Evolutionary conservation across 2,888 invertebrate species (phyloP).

Genomic region (Pyrrhosoma nymphula): DNA sequence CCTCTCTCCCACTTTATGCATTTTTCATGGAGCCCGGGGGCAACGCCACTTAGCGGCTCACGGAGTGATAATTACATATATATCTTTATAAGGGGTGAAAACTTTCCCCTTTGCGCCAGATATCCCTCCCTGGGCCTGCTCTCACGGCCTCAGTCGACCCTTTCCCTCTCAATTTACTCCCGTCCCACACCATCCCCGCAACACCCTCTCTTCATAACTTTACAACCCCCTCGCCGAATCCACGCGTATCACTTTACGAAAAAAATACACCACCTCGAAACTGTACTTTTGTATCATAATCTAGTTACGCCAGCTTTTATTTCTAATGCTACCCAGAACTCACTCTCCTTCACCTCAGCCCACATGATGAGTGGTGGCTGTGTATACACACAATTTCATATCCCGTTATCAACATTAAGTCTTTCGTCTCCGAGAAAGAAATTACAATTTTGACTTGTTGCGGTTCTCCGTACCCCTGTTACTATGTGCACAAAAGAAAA

Average conservation of each 20-base stretch:
- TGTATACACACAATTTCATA: background rate
- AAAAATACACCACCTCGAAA: background rate
- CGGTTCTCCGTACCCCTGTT: too few species aligned
- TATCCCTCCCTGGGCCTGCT: constrained; percentile 23
- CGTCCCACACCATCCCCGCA: background rate
- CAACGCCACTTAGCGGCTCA: constrained; percentile 59
- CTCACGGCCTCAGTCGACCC: background rate
- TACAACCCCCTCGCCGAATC: background rate
- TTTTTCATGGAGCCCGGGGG: constrained; percentile 59
- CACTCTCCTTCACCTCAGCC: background rate
- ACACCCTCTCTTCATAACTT: background rate
- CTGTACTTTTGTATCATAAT: background rate
- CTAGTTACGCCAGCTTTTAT: background rate
- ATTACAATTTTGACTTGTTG: too few species aligned
- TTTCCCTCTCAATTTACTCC: constrained; percentile 2
- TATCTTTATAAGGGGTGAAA: constrained; percentile 55
- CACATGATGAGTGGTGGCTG: background rate
- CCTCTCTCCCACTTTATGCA: constrained; percentile 56
- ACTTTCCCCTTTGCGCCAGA: constrained; percentile 55
- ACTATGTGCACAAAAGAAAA: too few species aligned
- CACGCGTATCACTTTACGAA: background rate
- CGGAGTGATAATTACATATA: constrained; percentile 63
- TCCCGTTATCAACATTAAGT: background rate
- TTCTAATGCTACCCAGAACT: background rate
- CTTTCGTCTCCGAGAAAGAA: background rate